Base-by-base conservation (phyloP, 2,888 invertebrate genomes). In the Timema podura region DNA sequence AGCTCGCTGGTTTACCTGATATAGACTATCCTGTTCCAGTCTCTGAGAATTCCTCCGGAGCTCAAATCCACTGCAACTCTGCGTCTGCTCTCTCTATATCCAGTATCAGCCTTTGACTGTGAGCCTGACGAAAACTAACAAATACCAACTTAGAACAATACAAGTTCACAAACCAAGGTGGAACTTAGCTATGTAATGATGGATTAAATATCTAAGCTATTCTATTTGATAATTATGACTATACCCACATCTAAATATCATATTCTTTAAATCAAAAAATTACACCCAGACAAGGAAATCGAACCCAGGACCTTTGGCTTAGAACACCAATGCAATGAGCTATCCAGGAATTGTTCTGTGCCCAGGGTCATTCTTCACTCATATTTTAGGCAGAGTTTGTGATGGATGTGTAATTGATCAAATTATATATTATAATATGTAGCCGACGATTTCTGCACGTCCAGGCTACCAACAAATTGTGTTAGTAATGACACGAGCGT, bases 71-170 rank as follows among this genome's bases (percentile, higher is more conserved):
- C 77, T 89, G 89, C 71, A 91, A 79, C 75, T 90, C 87, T 71
- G 85, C 84, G 81, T 91, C 91, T 0, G 88, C 89, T 67, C 85
- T 84, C 77, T 88, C 88, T 72, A 91, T 88, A 73, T 89, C 87
- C 75, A 87, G 82, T 73, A 91, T 80, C 70, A 90, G 78, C 73
- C 85, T 83, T 65, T 87, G 87, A 79, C 87, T 87, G 65, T 86
- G 86, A 30, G 87, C 86, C 57, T 84, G 84, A 68, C 87, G 86
- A 74, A 87, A 87, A 78, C 86, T 83, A 73, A 69, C 72, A 76
- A 68, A 47, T 47, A 47, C 15, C 54, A 54, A 16, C 1, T 7
- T 16, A 54, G n/a, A 54, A 54, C n/a, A 15, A 16, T n/a, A n/a
- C 9, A 54, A 15, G 54, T 15, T n/a, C 2, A 51, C 51, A 13